Evolutionary conservation across 2,888 invertebrate species (phyloP).

Genomic region (Phengaris arion): DNA sequence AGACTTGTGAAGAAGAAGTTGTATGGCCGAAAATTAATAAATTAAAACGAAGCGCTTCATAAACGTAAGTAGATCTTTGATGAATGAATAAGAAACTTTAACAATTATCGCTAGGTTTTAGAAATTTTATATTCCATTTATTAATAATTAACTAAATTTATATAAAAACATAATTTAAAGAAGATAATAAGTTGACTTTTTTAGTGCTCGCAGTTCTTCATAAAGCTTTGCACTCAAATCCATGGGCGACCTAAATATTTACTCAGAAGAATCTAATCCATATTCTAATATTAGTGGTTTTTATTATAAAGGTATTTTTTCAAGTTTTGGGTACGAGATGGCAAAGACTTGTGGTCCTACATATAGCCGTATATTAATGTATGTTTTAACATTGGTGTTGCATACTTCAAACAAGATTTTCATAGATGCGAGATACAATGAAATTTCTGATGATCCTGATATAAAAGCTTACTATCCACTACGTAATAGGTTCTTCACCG

Average conservation of each 20-base stretch:
- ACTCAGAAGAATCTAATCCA: too few species aligned
- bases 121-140: too few species aligned
- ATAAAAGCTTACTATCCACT: slow-evolving; percentile 3
- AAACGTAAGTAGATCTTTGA: neutral
- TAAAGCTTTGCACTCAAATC: too few species aligned
- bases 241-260: too few species aligned
- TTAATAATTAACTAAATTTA: neutral
- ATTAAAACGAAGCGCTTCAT: neutral
- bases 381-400: slow-evolving; percentile 1
- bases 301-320: neutral
- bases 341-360: neutral
- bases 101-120: too few species aligned
- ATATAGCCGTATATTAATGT: neutral
- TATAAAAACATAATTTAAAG: neutral
- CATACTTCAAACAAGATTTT: neutral
- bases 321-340: neutral
- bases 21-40: neutral
- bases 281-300: too few species aligned
- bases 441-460: slow-evolving; percentile 2
- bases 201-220: neutral
- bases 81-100: neutral
- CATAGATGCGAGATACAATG: neutral
- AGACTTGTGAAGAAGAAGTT: neutral
- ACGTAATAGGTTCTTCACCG: slow-evolving; percentile 6
- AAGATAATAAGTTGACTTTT: neutral